Evolutionary conservation across 2,888 invertebrate genomes (phyloP).

Genomic region (Sinelater perroti): DNA sequence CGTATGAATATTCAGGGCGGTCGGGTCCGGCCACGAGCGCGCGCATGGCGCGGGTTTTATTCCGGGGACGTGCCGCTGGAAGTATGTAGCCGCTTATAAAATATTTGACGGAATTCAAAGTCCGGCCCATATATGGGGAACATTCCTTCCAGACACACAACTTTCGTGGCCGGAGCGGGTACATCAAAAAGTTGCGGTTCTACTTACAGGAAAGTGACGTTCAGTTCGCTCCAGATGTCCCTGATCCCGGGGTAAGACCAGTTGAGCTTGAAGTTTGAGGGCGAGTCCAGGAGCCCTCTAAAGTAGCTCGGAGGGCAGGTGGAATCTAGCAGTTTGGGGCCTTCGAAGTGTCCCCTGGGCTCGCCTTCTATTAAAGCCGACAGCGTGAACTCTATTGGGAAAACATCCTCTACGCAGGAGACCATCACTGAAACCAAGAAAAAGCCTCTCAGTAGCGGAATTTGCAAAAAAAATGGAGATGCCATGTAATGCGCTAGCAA

Average conservation of each 20-base stretch:
- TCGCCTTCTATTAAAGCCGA: conserved; percentile 43
- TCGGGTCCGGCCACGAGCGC: not conserved
- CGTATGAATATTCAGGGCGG: conserved; percentile 9
- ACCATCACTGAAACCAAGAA: conserved; percentile 28
- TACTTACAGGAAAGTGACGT: conserved; percentile 54
- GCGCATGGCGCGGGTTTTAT: not conserved
- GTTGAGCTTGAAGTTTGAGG: conserved; percentile 44
- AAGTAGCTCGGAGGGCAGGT: conserved; percentile 45
- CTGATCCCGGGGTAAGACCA: conserved; percentile 48
- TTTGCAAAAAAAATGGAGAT: too few species aligned
- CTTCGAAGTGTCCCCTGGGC: conserved; percentile 41
- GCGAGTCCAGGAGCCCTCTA: conserved; percentile 42
- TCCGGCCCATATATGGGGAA: too few species aligned
- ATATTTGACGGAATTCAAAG: conserved; percentile 4
- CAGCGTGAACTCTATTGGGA: conserved; percentile 44
- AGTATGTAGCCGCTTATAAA: not conserved
- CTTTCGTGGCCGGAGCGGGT: not conserved
- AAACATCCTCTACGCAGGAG: conserved; percentile 15
- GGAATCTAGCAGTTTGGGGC: conserved; percentile 38
- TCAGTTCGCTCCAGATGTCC: conserved; percentile 43
- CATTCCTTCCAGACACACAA: too few species aligned
- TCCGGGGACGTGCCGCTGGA: not conserved
- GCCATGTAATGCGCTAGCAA: too few species aligned
- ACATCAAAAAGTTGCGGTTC: not conserved
- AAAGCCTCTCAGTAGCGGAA: too few species aligned